phyloP scores from a whole-genome alignment of 1,140 invertebrate species.

The Drosophila quadrilineata region DNA sequence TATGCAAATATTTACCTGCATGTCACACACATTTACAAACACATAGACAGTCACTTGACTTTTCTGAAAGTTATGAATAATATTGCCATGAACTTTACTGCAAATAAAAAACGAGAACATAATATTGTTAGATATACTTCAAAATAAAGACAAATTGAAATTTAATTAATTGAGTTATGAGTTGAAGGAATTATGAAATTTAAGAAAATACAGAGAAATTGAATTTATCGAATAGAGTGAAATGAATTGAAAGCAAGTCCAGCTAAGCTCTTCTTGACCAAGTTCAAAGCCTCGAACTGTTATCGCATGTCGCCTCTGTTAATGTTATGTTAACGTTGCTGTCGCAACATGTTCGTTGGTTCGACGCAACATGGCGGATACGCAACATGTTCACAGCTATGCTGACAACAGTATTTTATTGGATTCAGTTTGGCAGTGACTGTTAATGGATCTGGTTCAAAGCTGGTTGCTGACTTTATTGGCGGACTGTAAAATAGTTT shows the following conservation, averaged over 20 bases:
- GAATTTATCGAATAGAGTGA: too few species aligned
- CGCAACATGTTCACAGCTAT: constrained; percentile 23
- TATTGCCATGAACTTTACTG: neutral
- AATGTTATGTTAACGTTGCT: constrained; percentile 1
- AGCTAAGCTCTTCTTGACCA: too few species aligned
- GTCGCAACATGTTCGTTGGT: constrained; percentile 1
- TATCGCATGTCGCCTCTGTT: constrained; percentile 4
- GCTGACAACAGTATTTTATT: neutral
- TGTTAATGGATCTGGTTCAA: constrained; percentile 20
- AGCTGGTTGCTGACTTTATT: too few species aligned
- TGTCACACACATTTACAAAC: neutral
- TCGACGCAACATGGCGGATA: constrained; percentile 26
- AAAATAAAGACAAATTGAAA: too few species aligned
- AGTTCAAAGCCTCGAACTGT: too few species aligned
- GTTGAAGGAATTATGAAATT: too few species aligned
- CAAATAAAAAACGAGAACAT: neutral
- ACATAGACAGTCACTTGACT: neutral
- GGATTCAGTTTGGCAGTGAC: constrained; percentile 29
- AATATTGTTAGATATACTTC: neutral
- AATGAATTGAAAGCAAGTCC: too few species aligned
- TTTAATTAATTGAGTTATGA: too few species aligned
- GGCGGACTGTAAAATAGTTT: too few species aligned
- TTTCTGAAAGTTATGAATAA: constrained; percentile 3
- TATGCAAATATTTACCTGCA: constrained; percentile 32
- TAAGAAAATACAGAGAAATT: too few species aligned